Evolutionary conservation across 2,888 invertebrate species (phyloP), one percentile per base, ranked within the genome.

Genomic region (Rhogogaster chlorosoma): DNA sequence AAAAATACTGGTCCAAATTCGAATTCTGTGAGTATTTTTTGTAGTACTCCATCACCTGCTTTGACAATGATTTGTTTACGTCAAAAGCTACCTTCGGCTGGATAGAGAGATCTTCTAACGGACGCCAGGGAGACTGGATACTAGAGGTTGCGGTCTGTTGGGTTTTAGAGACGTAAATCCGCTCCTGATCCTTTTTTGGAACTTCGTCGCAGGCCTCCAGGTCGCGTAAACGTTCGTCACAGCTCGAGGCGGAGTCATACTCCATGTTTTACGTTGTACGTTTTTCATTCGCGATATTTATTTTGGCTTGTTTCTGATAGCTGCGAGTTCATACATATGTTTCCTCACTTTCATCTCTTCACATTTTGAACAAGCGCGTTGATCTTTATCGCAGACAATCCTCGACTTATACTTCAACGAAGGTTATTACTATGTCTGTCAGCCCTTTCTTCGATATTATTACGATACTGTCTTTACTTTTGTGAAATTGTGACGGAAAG

Each of bases 1-100:
- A 95, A 93, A 97, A 96, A 91, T 95, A 97, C 89, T 96, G 96
- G 85, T 96, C 95, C 88, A 97, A 94, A 91, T 96, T 95, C 49
- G 95, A 93, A 89, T 95, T 96, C 88, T 95, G 95, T 1, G 96
- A 96, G 93, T 95, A 96, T 90, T 96, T 96, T 89, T 95, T 94
- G 90, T 96, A 97, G 92, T 97, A 97, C 90, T 96, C 96, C 89
- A 96, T 92, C 42, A 93, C 93, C 88, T 93, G 92, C 0, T 91
- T 87, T 0, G 92, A 93, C 0, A 93, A 88, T 12, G 89, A 89
- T 85, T 84, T 90, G 85, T 87, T 89, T 2, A 87, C 83, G n/a
- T 80, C 85, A 9, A 87, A 86, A 36, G 88, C 84, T 29, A 83
- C 71, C 77, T 85, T 88, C 10, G 84, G 57, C 26, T 82, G 82